Base-by-base conservation (phyloP, 1,140 invertebrate genomes). In the Theocolax elegans region DNA sequence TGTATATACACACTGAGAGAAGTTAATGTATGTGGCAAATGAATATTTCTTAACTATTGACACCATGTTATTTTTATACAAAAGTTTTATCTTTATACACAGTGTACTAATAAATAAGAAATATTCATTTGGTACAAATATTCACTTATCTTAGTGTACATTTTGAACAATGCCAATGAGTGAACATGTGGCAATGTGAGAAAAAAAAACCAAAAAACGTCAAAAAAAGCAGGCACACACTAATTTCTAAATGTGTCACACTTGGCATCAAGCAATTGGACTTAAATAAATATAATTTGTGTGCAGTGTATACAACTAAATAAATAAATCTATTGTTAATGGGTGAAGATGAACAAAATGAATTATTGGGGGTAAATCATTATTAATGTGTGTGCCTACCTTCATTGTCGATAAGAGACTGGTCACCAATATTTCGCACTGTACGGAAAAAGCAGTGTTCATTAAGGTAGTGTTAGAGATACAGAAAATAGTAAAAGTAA, bases 371-470 rank as follows among this genome's bases (percentile, higher is more conserved):
- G 10, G n/a, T 27, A 58, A 49, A 27, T 49, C 8, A 13, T 56
- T 10, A 56, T 2, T 58, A 40, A 0, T 27, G 79, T 81, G 83
- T 84, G 85, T 84, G 85, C 83, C 80, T 86, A 86, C 85, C 85
- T 86, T 83, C 82, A 77, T 82, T 82, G 73, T 56, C 72, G 71
- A 86, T 84, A 74, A 86, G 82, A 83, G 75, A 80, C 74, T 81
- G 77, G 74, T 85, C 80, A 76, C 74, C 79, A 72, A 76, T 66
- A 76, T 79, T 82, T 76, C 78, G 78, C 38, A 85, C 83, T 86
- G 81, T 77, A 74, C 74, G 49, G 75, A 81, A 71, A 81, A 78
- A 80, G 56, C 73, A 76, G 72, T 73, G 35, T 68, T 59, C 27
- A 64, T 73, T 67, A 63, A 54, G 54, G 67, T 42, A 48, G 54